A percentile compares a stretch with the other conserved stretches of the same genome.
Conservation (phyloP, 2,797 vertebrate species). For the Clarias laeviceps region DNA sequence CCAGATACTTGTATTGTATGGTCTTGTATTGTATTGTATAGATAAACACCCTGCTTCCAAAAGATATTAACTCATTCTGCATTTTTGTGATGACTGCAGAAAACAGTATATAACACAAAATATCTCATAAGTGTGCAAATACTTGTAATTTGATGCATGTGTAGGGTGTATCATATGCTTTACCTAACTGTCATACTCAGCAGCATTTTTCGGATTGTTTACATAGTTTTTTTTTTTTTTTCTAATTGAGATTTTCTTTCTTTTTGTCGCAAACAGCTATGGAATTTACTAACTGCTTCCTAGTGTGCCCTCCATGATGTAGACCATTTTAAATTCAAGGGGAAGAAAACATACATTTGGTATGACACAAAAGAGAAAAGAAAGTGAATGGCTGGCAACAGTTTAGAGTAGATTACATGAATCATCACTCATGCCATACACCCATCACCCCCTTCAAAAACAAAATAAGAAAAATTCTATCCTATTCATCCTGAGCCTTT, state of each 20-base stretch:
- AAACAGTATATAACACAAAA: neutral
- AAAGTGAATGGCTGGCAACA: slow-evolving; percentile 30
- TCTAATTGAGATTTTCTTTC: neutral
- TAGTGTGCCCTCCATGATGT: neutral
- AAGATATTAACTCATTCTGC: neutral
- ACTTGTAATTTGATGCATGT: neutral
- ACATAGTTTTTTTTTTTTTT: neutral
- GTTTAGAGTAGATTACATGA: slow-evolving; percentile 49
- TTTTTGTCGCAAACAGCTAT: neutral
- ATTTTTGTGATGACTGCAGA: neutral
- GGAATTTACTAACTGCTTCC: neutral
- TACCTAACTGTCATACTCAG: neutral
- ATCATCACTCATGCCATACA: slow-evolving; percentile 5
- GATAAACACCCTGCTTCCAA: neutral
- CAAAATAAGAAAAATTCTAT: neutral
- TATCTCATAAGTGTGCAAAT: neutral
- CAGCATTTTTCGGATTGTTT: neutral
- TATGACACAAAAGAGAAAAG: slow-evolving; percentile 18
- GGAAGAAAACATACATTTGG: neutral
- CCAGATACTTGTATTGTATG: neutral
- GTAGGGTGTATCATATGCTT: neutral
- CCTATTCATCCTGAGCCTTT: slow-evolving; percentile 33
- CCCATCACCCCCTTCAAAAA: slow-evolving; percentile 6
- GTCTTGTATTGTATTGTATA: neutral
- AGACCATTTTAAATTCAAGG: neutral